A percentile compares a stretch with the other conserved stretches of the same genome.
Evolutionary conservation across 2,797 vertebrate species (phyloP).

Genomic region (Halcyon badia): DNA sequence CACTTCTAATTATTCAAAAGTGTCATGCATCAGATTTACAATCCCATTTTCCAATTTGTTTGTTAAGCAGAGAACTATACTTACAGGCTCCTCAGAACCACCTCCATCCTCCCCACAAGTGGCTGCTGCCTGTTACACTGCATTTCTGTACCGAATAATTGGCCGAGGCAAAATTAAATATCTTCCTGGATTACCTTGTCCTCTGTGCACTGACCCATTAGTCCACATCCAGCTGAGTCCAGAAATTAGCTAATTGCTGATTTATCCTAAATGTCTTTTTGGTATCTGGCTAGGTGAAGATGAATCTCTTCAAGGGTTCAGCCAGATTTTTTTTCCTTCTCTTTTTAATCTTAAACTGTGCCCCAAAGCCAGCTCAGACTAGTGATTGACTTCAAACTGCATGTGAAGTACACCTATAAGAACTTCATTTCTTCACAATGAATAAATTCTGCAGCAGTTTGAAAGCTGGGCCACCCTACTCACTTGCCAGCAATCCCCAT

Average conservation of each 20-base stretch:
- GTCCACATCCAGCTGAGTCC: background rate
- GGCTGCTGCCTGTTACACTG: background rate
- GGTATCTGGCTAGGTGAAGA: background rate
- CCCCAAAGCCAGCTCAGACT: background rate
- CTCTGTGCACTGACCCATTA: background rate
- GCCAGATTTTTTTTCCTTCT: background rate
- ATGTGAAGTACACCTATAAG: background rate
- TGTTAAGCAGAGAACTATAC: background rate
- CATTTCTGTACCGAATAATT: background rate
- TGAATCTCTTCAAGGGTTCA: background rate
- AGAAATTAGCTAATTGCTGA: constrained; percentile 2
- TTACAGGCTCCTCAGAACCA: background rate
- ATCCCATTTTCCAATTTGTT: constrained; percentile 39
- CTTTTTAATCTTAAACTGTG: background rate
- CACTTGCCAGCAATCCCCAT: background rate
- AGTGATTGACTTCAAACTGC: background rate
- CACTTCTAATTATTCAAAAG: constrained; percentile 34
- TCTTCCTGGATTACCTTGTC: constrained; percentile 15
- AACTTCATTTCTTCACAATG: background rate
- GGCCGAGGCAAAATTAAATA: background rate
- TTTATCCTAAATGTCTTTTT: background rate
- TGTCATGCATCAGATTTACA: constrained; percentile 23
- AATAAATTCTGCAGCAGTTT: constrained; percentile 14
- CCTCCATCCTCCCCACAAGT: background rate
- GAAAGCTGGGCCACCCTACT: constrained; percentile 33